These are phyloP conservation scores for Oriolus oriolus DNA, from an alignment of 2,113 vertebrate genomes.

Conservation along the genomic window DNA sequence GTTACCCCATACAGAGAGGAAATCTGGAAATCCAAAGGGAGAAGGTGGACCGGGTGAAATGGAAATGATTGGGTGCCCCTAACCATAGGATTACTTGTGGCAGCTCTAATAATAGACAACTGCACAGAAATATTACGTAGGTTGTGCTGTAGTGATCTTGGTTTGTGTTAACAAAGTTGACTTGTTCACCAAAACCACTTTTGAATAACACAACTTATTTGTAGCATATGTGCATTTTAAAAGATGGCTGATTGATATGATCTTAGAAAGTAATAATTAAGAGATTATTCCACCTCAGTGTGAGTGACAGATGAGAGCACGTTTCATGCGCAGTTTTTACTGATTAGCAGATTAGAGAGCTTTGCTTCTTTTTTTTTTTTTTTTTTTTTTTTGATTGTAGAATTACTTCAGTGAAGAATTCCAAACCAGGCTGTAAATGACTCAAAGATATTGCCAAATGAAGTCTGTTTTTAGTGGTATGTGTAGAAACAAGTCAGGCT, in stretches of 20 bases:
- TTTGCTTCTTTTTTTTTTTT: not conserved
- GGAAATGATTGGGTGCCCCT: not conserved
- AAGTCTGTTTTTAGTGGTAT: slow-evolving; percentile 57
- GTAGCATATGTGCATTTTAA: not conserved
- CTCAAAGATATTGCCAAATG: slow-evolving; percentile 37
- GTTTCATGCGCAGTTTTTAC: not conserved
- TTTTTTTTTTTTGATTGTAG: not conserved
- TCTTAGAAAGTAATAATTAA: slow-evolving; percentile 45
- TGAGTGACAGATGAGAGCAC: not conserved
- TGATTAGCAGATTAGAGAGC: not conserved
- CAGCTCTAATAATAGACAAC: not conserved
- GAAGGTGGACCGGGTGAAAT: not conserved
- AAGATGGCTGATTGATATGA: not conserved
- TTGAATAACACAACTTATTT: not conserved
- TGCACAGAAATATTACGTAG: not conserved
- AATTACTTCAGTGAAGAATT: slow-evolving; percentile 29
- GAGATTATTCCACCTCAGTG: not conserved
- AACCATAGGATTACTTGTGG: not conserved
- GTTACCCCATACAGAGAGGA: not conserved
- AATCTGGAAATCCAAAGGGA: not conserved
- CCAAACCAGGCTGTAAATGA: slow-evolving; percentile 50
- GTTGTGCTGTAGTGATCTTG: not conserved
- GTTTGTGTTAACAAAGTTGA: not conserved
- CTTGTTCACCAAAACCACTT: not conserved
- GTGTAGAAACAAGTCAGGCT: slow-evolving; percentile 58